phyloP scores from a whole-genome alignment of 2,888 invertebrate species.

The Eupithecia tripunctaria region DNA sequence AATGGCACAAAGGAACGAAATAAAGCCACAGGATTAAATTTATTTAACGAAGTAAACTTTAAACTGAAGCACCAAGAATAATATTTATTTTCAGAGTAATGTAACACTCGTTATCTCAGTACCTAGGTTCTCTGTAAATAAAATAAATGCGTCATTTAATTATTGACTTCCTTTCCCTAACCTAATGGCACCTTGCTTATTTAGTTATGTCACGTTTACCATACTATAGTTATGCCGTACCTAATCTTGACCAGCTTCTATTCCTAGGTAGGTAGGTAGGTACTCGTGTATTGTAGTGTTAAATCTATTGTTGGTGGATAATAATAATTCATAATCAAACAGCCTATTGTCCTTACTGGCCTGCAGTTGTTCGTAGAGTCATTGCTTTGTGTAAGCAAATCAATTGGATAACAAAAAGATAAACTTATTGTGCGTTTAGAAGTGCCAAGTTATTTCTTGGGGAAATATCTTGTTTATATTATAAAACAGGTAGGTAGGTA shows the following conservation, averaged over 20 bases:
- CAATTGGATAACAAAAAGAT: conserved; percentile 33
- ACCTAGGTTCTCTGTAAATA: not conserved
- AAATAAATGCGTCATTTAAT: not conserved
- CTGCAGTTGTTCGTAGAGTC: conserved; percentile 16
- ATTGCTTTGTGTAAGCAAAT: conserved; percentile 37
- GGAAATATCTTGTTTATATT: not conserved
- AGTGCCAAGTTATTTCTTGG: not conserved
- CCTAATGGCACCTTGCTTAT: not conserved
- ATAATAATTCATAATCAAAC: conserved; percentile 21
- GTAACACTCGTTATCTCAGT: not conserved
- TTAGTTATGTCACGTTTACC: not conserved
- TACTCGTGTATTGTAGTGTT: conserved; percentile 7
- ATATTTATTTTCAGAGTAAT: not conserved
- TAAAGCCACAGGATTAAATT: not conserved
- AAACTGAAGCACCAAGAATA: not conserved
- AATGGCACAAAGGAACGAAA: not conserved
- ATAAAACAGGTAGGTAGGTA: not conserved
- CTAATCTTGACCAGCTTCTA: not conserved
- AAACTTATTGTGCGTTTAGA: not conserved
- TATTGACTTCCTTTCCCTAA: not conserved
- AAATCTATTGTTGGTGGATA: conserved; percentile 27
- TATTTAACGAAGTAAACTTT: not conserved
- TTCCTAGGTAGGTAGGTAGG: no score
- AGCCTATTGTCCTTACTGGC: conserved; percentile 36
- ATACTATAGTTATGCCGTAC: no score